These are phyloP conservation scores for Alloplasta piceator DNA, from an alignment of 2,888 invertebrate genomes.

Conservation along the genomic window DNA sequence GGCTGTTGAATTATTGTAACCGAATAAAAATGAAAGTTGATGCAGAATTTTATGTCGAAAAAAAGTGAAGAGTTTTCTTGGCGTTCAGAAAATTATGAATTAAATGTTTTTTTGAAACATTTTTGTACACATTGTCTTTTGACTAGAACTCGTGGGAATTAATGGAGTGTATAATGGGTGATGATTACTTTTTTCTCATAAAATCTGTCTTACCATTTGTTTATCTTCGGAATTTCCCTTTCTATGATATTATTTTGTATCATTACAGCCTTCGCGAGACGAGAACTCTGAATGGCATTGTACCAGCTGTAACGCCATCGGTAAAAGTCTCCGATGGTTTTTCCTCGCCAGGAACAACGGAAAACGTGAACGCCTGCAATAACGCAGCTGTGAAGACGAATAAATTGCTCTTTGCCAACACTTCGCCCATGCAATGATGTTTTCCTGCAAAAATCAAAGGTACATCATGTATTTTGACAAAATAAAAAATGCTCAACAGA, in stretches of 20 bases:
- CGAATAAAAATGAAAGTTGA: constrained; percentile 43
- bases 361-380: constrained; percentile 89
- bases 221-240: constrained; percentile 33
- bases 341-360: constrained; percentile 86
- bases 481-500: not conserved
- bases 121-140: constrained; percentile 45
- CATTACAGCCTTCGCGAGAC: constrained; percentile 84
- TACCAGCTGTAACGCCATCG: constrained; percentile 92
- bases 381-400: constrained; percentile 90
- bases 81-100: no score
- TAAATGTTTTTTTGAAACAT: constrained; percentile 16
- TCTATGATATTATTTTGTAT: constrained; percentile 15
- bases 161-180: constrained; percentile 55
- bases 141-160: constrained; percentile 60
- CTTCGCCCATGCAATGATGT: constrained; percentile 93
- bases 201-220: not conserved
- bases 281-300: constrained; percentile 89
- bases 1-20: constrained; percentile 48
- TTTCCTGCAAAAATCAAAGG: constrained; percentile 83
- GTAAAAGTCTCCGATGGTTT: constrained; percentile 88
- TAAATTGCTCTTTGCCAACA: constrained; percentile 90
- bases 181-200: constrained; percentile 10
- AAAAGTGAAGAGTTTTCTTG: not conserved
- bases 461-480: not conserved
- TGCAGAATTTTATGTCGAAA: constrained; percentile 19